phyloP scores from a whole-genome alignment of 1,140 invertebrate genomes.

The Orchestia grillus region DNA sequence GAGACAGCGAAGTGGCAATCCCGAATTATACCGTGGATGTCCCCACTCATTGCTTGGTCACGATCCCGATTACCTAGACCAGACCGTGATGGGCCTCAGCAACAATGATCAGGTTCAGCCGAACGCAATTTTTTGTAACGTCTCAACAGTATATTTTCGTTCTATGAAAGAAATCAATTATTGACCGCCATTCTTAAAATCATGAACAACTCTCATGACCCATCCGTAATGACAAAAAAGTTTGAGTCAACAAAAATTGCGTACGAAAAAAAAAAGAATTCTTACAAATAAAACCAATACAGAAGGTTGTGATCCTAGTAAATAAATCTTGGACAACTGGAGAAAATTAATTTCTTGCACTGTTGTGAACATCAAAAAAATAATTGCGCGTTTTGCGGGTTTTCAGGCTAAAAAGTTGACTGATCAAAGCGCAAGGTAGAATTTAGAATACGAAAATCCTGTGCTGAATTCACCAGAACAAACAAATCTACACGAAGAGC shows the following conservation, averaged over 20 bases:
- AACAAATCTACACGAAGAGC: too few species aligned
- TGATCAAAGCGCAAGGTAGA: too few species aligned
- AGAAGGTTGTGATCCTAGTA: neutral
- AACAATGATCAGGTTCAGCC: neutral
- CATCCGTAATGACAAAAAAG: neutral
- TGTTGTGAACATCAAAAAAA: neutral
- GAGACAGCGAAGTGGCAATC: neutral
- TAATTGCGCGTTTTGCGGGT: too few species aligned
- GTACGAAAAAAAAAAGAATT: too few species aligned
- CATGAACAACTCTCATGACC: neutral
- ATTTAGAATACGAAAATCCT: too few species aligned
- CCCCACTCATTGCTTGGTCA: neutral
- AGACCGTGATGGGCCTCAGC: neutral
- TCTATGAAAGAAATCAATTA: neutral
- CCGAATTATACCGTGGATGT: neutral
- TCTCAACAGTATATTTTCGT: neutral
- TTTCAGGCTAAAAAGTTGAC: too few species aligned
- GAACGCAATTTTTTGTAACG: neutral
- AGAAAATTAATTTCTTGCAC: neutral
- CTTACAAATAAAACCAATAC: neutral
- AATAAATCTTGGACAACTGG: neutral
- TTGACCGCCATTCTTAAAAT: neutral
- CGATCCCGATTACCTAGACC: neutral
- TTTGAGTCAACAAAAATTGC: neutral
- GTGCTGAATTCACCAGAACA: too few species aligned